Evolutionary conservation across 2,113 vertebrate species (phyloP).

Genomic region (Semicossyphus pulcher): DNA sequence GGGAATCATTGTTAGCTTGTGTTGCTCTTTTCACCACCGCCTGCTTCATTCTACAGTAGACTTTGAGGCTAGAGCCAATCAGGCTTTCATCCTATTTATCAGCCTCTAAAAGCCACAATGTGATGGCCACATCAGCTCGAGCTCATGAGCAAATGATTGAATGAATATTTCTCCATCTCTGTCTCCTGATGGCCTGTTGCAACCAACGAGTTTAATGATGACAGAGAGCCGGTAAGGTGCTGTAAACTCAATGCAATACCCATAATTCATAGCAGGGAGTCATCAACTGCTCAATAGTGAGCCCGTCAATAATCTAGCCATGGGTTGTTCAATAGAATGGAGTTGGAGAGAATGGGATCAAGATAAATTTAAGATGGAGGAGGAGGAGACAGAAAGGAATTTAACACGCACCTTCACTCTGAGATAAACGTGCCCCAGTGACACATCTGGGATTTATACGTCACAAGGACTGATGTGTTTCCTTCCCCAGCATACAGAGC

Average conservation of each 20-base stretch:
- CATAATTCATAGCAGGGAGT: conserved; percentile 48
- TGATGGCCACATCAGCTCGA: conserved; percentile 44
- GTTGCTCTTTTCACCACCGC: background rate
- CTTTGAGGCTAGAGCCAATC: conserved; percentile 39
- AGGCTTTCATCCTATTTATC: conserved; percentile 67
- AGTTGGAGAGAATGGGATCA: conserved; percentile 14
- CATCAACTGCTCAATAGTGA: conserved; percentile 56
- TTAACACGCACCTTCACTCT: conserved; percentile 11
- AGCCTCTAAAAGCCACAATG: conserved; percentile 51
- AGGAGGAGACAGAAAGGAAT: conserved; percentile 30
- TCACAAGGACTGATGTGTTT: conserved; percentile 21
- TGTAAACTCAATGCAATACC: conserved; percentile 51
- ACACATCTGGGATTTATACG: conserved; percentile 26
- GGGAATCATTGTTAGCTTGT: background rate
- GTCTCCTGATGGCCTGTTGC: conserved; percentile 46
- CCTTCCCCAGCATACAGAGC: background rate
- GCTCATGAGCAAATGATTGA: conserved; percentile 55
- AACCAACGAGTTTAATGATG: conserved; percentile 52
- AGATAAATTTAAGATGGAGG: conserved; percentile 33
- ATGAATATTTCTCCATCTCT: conserved; percentile 67
- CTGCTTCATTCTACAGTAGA: conserved; percentile 44
- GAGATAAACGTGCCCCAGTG: background rate
- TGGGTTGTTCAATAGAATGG: conserved; percentile 26
- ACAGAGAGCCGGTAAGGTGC: conserved; percentile 38
- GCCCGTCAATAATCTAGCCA: conserved; percentile 35